phyloP scores from a whole-genome alignment of 2,113 vertebrate species.

The Gobius niger region DNA sequence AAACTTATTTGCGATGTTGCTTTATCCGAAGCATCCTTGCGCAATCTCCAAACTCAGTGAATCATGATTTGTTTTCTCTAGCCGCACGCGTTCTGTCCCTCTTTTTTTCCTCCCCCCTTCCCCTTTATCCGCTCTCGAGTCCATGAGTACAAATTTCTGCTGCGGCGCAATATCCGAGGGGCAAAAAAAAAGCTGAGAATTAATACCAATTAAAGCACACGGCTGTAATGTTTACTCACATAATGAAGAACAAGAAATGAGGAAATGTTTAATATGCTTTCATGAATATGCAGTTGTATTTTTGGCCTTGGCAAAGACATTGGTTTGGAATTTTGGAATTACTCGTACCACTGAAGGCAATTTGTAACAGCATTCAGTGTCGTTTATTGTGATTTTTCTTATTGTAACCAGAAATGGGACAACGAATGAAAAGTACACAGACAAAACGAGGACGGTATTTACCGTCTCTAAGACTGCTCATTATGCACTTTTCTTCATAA shows the following conservation, averaged over 20 bases:
- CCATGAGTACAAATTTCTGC: slow-evolving; percentile 31
- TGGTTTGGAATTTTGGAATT: slow-evolving; percentile 12
- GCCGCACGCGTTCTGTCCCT: slow-evolving; percentile 26
- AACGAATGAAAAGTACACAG: background rate
- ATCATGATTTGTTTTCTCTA: slow-evolving; percentile 44
- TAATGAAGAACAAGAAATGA: slow-evolving; percentile 69
- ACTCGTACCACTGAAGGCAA: slow-evolving; percentile 4
- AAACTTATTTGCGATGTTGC: slow-evolving; percentile 27
- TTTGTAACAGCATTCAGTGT: slow-evolving; percentile 6
- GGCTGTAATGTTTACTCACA: slow-evolving; percentile 70
- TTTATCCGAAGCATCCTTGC: slow-evolving; percentile 33
- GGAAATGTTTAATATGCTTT: slow-evolving; percentile 64
- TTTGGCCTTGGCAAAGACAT: slow-evolving; percentile 28
- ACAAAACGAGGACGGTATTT: background rate
- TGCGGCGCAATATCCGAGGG: slow-evolving; percentile 61
- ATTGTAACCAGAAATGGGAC: background rate
- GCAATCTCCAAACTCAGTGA: slow-evolving; percentile 17
- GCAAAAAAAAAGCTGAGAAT: slow-evolving; percentile 69
- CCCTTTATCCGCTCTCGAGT: background rate
- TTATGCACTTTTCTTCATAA: too few species aligned
- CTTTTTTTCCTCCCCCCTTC: too few species aligned
- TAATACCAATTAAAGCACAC: slow-evolving; percentile 73
- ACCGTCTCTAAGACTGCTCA: background rate
- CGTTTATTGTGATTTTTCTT: background rate
- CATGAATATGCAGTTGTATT: slow-evolving; percentile 60